phyloP scores from a whole-genome alignment of 2,113 vertebrate species.

The Mesoclemmys tuberculata region DNA sequence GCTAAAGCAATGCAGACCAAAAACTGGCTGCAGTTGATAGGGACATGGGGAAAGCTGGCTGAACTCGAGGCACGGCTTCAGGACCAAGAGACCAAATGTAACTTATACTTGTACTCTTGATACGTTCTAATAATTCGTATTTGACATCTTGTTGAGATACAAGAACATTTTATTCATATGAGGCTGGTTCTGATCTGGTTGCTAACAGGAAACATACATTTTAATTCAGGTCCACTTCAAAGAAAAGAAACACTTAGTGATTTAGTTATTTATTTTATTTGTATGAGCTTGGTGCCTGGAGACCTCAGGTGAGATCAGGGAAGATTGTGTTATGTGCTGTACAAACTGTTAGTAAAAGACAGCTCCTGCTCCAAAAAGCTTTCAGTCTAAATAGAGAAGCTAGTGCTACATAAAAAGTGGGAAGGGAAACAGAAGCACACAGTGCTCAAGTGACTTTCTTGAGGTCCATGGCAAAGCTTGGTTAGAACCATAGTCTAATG shows the following conservation, averaged over 20 bases:
- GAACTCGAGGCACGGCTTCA: neutral
- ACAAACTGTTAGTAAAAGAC: neutral
- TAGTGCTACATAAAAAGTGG: neutral
- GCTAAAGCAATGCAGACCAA: neutral
- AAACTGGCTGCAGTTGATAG: neutral
- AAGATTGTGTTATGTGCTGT: neutral
- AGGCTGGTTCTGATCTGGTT: neutral
- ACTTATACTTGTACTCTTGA: neutral
- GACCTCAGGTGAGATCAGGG: too few relatives aligned
- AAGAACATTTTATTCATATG: neutral
- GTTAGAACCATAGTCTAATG: neutral
- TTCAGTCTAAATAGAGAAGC: neutral
- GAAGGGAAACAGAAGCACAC: neutral
- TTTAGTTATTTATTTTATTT: neutral
- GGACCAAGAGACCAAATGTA: neutral
- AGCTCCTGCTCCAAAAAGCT: neutral
- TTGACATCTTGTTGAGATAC: neutral
- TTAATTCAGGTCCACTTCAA: neutral
- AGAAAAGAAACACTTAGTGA: neutral
- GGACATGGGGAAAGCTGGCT: neutral
- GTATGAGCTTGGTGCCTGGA: neutral
- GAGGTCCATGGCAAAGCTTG: neutral
- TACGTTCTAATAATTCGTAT: neutral
- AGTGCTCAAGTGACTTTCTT: neutral
- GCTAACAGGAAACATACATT: neutral